phyloP scores from a whole-genome alignment of 1,140 invertebrate genomes.

The Drosophila sechellia region DNA sequence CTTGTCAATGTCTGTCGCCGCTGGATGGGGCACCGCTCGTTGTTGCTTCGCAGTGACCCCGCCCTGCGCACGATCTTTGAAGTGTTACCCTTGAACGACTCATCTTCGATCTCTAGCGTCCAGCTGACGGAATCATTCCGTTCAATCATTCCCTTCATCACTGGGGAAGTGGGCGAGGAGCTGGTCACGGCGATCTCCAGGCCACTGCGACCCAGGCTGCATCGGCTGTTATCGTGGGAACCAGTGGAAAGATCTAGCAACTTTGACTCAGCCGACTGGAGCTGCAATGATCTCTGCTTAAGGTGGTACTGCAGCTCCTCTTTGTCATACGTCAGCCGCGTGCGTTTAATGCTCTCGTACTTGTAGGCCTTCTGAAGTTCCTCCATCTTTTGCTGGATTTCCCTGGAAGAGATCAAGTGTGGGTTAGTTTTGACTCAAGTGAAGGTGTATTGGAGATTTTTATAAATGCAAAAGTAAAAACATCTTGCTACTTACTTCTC shows the following conservation, averaged over 20 bases:
- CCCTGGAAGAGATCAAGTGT: constrained; percentile 81
- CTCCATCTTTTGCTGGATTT: constrained; percentile 88
- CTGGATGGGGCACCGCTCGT: constrained; percentile 76
- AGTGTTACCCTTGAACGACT: constrained; percentile 88
- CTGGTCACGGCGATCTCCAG: constrained; percentile 28
- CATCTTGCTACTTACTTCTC: constrained; percentile 85
- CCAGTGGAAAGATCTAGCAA: constrained; percentile 55
- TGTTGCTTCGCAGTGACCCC: constrained; percentile 85
- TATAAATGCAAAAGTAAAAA: not conserved
- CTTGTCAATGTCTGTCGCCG: constrained; percentile 83
- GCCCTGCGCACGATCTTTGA: constrained; percentile 87
- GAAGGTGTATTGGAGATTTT: too few species aligned
- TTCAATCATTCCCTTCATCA: constrained; percentile 92
- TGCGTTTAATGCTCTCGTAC: constrained; percentile 90
- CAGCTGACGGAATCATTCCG: constrained; percentile 93
- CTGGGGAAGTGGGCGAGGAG: constrained; percentile 87
- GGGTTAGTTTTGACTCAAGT: constrained; percentile 7
- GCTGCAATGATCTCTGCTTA: constrained; percentile 88
- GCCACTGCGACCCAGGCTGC: constrained; percentile 29
- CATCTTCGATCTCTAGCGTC: constrained; percentile 90
- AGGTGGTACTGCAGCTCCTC: constrained; percentile 95
- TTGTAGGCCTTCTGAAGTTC: constrained; percentile 89
- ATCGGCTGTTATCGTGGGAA: constrained; percentile 39
- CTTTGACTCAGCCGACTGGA: constrained; percentile 65
- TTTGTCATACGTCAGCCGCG: constrained; percentile 91